phyloP scores from a whole-genome alignment of 2,113 vertebrate genomes.

The Charina bottae region DNA sequence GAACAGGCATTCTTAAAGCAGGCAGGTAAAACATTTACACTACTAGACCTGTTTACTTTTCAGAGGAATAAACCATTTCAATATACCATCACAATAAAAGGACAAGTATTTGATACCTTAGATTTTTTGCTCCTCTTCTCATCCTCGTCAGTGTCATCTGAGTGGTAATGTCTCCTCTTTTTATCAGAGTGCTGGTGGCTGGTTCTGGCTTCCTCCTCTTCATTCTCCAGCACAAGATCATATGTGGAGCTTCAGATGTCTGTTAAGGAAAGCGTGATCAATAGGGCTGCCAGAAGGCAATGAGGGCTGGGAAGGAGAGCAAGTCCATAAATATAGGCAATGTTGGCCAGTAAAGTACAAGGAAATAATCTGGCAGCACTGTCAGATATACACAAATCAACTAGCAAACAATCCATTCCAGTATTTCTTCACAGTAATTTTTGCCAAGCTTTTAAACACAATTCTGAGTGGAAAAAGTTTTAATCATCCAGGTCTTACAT shows the following conservation, averaged over 20 bases:
- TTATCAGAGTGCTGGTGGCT: conserved; percentile 76
- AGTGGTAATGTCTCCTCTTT: conserved; percentile 84
- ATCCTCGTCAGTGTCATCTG: conserved; percentile 84
- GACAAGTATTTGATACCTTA: conserved; percentile 75
- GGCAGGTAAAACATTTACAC: neutral
- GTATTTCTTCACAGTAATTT: neutral
- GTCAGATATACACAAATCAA: neutral
- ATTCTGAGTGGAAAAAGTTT: neutral
- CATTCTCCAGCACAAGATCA: conserved; percentile 86
- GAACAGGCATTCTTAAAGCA: neutral
- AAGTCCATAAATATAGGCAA: neutral
- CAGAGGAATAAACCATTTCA: neutral
- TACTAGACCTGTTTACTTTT: neutral
- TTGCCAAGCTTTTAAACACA: neutral
- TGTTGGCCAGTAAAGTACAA: neutral
- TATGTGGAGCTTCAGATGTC: conserved; percentile 81
- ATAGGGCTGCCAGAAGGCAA: neutral
- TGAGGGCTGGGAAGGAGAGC: conserved; percentile 12
- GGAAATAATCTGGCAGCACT: neutral
- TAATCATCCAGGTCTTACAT: neutral
- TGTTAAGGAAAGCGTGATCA: conserved; percentile 73
- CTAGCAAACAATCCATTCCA: neutral
- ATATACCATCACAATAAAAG: neutral
- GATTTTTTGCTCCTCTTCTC: conserved; percentile 81
- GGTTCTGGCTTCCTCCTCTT: conserved; percentile 74